phyloP scores from a whole-genome alignment of 2,113 vertebrate species.

The Sorex fumeus region DNA sequence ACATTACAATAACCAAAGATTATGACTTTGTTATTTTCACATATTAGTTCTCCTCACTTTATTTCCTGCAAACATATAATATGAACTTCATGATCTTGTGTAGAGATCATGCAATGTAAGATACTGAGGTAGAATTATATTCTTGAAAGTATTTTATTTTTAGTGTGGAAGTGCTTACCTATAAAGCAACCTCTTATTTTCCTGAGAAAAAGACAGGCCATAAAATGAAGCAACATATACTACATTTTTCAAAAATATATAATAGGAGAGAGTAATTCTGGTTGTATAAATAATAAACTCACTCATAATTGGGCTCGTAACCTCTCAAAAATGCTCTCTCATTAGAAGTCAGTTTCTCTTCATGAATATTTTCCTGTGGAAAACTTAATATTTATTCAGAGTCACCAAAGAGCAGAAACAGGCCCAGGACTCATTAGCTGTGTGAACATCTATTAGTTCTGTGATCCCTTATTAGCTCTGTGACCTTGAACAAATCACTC shows the following conservation, averaged over 20 bases:
- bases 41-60: neutral
- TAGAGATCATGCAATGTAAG: slow-evolving; percentile 4
- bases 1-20: neutral
- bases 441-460: neutral
- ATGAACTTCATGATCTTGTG: neutral
- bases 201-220: neutral
- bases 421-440: neutral
- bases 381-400: slow-evolving; percentile 60
- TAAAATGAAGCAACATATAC: neutral
- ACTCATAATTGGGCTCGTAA: slow-evolving; percentile 19
- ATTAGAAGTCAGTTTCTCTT: slow-evolving; percentile 40
- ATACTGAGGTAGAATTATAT: neutral
- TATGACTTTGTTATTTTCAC: neutral
- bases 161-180: neutral
- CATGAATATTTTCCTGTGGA: neutral
- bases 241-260: slow-evolving; percentile 21
- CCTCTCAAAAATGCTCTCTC: slow-evolving; percentile 21
- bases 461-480: neutral
- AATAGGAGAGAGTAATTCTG: neutral
- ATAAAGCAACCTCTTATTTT: neutral
- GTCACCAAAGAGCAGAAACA: slow-evolving; percentile 43
- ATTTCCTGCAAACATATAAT: neutral
- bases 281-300: slow-evolving; percentile 42
- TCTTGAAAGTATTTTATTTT: slow-evolving; percentile 41
- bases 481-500: slow-evolving; percentile 46